Percentiles rank a stretch among this genome's conserved stretches.
These are phyloP conservation scores for Hypena proboscidalis DNA, from an alignment of 2,888 invertebrate species.

Conservation along the genomic window DNA sequence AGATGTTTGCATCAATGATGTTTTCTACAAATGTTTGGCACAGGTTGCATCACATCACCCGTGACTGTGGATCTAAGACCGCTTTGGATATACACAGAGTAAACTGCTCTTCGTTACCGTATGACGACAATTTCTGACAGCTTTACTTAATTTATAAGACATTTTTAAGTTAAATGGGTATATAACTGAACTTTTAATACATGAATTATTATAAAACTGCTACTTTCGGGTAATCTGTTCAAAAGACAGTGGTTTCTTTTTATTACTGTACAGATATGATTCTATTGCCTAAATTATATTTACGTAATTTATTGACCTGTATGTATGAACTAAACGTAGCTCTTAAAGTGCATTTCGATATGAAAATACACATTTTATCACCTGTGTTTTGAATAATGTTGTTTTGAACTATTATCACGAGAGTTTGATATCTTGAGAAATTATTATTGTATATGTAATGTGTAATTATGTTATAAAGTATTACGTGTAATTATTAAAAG, in stretches of 20 bases:
- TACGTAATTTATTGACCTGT: constrained; percentile 83
- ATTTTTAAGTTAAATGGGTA: constrained; percentile 45
- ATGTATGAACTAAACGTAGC: constrained; percentile 71
- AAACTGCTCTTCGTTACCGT: constrained; percentile 44
- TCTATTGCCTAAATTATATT: constrained; percentile 81
- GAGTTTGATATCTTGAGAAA: constrained; percentile 82
- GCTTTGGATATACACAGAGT: constrained; percentile 21
- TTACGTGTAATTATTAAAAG: constrained; percentile 85
- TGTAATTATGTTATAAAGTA: constrained; percentile 85
- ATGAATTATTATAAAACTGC: constrained; percentile 22
- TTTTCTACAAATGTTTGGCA: constrained; percentile 18
- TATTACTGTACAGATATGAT: constrained; percentile 74
- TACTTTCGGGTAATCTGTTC: constrained; percentile 39
- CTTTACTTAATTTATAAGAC: constrained; percentile 76
- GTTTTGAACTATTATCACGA: constrained; percentile 72
- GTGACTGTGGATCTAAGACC: constrained; percentile 17
- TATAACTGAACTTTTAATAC: constrained; percentile 32
- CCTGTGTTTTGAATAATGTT: constrained; percentile 76
- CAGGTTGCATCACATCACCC: constrained; percentile 26
- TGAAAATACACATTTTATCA: constrained; percentile 71
- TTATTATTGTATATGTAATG: constrained; percentile 83
- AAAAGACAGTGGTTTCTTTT: constrained; percentile 48
- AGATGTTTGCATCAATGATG: constrained; percentile 4
- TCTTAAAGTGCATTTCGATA: constrained; percentile 78
- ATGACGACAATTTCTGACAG: constrained; percentile 65